Conservation (phyloP, 2,113 vertebrate genomes). For the Lasiurus borealis region DNA sequence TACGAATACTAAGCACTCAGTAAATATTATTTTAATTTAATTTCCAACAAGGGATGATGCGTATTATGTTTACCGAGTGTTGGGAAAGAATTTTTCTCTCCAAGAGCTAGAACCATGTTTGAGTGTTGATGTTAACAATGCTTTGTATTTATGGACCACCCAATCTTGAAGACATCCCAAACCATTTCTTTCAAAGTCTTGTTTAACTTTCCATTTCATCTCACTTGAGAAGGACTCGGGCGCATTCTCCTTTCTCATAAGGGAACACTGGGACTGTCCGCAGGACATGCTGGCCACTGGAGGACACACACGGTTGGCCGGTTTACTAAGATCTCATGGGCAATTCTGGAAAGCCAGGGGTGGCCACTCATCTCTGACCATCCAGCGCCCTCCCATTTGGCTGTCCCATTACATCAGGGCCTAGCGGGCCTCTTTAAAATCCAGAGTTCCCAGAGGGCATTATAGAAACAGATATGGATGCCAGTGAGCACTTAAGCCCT, state of each 20-base stretch:
- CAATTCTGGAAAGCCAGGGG: too few relatives aligned
- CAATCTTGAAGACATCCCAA: neutral
- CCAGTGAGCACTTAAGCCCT: neutral
- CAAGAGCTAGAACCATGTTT: neutral
- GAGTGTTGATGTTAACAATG: neutral
- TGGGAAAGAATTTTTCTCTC: neutral
- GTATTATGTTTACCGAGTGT: neutral
- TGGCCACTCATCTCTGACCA: neutral
- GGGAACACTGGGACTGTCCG: neutral
- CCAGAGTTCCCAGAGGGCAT: neutral
- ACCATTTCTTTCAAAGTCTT: neutral
- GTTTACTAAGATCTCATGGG: neutral
- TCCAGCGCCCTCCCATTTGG: neutral
- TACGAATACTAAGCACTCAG: neutral
- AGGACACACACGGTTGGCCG: neutral
- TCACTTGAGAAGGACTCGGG: neutral
- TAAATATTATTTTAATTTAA: conserved; percentile 5
- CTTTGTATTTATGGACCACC: rapidly evolving
- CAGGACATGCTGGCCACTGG: neutral
- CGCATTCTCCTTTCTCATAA: neutral
- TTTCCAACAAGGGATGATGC: neutral
- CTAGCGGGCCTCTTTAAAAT: neutral
- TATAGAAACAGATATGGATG: neutral
- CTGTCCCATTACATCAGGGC: neutral
- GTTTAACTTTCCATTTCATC: neutral